These are phyloP conservation scores for Bedellia somnulentella DNA, from an alignment of 2,888 invertebrate genomes.

Conservation along the genomic window DNA sequence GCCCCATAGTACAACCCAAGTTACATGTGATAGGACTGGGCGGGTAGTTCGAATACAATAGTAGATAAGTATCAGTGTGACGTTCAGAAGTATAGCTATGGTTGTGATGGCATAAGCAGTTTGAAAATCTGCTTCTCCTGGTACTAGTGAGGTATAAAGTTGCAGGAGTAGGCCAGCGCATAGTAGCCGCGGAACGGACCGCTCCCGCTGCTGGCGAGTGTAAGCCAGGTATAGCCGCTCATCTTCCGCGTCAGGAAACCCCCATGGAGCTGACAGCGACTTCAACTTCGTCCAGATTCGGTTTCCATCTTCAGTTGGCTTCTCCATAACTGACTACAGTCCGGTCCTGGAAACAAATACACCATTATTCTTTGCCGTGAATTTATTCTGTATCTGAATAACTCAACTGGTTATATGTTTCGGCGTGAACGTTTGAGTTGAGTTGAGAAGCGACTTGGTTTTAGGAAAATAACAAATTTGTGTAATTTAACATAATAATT, in stretches of 20 bases:
- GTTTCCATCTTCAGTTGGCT: no score
- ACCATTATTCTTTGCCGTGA: no score
- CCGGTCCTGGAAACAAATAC: no score
- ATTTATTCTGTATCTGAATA: no score
- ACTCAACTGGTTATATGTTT: slow-evolving; percentile 19
- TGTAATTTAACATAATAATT: no score
- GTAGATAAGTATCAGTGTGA: slow-evolving; percentile 24
- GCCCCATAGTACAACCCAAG: slow-evolving; percentile 64
- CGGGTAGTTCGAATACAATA: slow-evolving; percentile 26
- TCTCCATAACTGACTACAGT: slow-evolving; percentile 28
- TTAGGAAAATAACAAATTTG: no score
- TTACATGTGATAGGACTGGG: slow-evolving; percentile 64
- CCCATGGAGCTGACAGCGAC: slow-evolving; percentile 36
- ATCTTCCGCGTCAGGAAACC: slow-evolving; percentile 33
- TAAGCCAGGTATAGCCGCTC: slow-evolving; percentile 40
- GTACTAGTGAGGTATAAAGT: slow-evolving; percentile 31
- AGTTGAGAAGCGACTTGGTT: no score
- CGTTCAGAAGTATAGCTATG: slow-evolving; percentile 22
- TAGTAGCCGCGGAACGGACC: slow-evolving; percentile 36
- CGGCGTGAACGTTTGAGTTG: no score
- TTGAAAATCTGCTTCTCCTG: slow-evolving; percentile 33
- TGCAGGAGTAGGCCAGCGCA: slow-evolving; percentile 34
- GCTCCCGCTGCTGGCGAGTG: slow-evolving; percentile 36
- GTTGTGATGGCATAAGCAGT: slow-evolving; percentile 27
- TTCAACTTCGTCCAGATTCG: slow-evolving; percentile 9